These are phyloP conservation scores for Rapana venosa DNA, from an alignment of 2,888 invertebrate genomes.

Conservation along the genomic window DNA sequence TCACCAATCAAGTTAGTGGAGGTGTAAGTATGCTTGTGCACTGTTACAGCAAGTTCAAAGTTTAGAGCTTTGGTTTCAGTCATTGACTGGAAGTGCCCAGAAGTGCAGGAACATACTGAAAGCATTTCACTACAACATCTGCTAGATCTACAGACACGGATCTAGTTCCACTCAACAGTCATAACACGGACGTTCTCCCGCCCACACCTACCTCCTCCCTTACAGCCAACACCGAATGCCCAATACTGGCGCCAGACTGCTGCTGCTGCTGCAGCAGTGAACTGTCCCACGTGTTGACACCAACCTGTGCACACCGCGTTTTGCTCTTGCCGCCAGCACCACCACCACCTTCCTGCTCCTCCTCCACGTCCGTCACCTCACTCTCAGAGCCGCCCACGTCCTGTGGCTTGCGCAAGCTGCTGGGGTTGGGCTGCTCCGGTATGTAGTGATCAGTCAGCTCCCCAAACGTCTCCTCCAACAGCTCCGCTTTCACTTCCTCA, in stretches of 20 bases:
- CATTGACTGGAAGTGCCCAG: no score
- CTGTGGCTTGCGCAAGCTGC: background rate
- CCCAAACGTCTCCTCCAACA: slow-evolving; percentile 76
- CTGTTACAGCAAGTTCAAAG: no score
- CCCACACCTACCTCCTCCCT: slow-evolving; percentile 13
- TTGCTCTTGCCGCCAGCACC: slow-evolving; percentile 22
- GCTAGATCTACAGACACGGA: background rate
- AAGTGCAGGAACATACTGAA: no score
- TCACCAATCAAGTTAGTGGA: no score
- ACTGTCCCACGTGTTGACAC: background rate
- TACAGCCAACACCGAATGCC: background rate
- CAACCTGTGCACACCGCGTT: background rate
- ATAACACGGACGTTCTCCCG: background rate
- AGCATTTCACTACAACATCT: no score
- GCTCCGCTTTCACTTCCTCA: slow-evolving; percentile 81
- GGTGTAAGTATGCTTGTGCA: no score
- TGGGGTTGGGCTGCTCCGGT: background rate
- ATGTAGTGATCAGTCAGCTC: slow-evolving; percentile 47
- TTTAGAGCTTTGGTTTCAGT: no score
- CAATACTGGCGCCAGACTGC: background rate
- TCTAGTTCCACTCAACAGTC: background rate
- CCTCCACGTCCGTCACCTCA: slow-evolving; percentile 43
- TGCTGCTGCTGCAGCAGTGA: background rate
- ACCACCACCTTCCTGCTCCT: slow-evolving; percentile 30
- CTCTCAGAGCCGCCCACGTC: slow-evolving; percentile 27